Base-by-base conservation (phyloP, 2,113 vertebrate species). In the Isurus oxyrinchus region DNA sequence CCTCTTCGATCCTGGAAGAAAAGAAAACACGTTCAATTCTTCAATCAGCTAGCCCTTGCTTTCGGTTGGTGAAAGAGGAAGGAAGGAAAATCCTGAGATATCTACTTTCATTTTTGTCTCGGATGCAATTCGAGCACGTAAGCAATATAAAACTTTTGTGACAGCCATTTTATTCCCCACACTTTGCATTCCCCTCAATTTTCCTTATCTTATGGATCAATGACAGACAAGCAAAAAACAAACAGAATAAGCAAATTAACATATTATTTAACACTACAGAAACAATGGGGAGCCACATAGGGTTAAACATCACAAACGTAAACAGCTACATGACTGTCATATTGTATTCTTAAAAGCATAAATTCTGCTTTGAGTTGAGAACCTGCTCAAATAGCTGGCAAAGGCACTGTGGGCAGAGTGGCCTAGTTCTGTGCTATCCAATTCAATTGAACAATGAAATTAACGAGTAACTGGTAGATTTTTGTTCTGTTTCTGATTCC, bases 1-100 rank as follows among this genome's bases (percentile, higher is more conserved):
- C 91, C 44, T 96, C 99, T 49, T 98, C 99, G 96, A 98, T 98
- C 97, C 99, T 99, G 96, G 23, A 84, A 69, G n/a, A 72, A 97
- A 96, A 0, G 55, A 96, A 19, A 97, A 55, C 27, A 35, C 4
- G 11, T 87, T 44, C 44, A 91, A 91, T 91, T 91, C 87, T 59
- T 59, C 35, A n/a, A 13, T 59, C 86, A 91, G 13, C 49, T 21
- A 55, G 10, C 40, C 35, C 72, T 76, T 10, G 72, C 31, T 35
- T 35, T 35, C 8, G 25, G 72, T 35, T 76, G 72, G 27, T 2
- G 2, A 35, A 76, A 76, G 72, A 86, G 49, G 53, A 23, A 55
- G 23, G 86, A 3, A 31, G 5, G 25, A 57, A 57, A 90, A 31
- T 27, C 53, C 31, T 23, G 25, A 57, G 10, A 67, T 40, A 55